phyloP scores from a whole-genome alignment of 2,797 vertebrate species.

The Halcyon chelicuti region DNA sequence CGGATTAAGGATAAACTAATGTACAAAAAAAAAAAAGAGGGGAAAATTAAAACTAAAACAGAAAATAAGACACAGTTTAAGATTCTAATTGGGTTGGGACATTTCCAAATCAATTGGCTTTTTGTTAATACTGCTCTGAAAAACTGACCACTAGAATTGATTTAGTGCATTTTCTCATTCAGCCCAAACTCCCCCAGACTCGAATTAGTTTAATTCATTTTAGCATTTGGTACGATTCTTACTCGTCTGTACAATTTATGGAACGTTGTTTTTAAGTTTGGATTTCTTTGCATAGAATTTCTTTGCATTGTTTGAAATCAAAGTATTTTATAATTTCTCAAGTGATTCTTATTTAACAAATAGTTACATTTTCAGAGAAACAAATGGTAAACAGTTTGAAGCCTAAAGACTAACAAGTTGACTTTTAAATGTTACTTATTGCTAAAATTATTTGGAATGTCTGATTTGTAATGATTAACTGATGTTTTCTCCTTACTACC shows the following conservation, averaged over 20 bases:
- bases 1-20: not conserved
- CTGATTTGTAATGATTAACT: conserved; percentile 48
- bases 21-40: not conserved
- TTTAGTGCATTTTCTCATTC: conserved; percentile 15
- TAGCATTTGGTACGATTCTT: not conserved
- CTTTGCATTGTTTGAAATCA: conserved; percentile 23
- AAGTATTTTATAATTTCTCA: conserved; percentile 31
- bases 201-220: not conserved
- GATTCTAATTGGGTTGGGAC: not conserved
- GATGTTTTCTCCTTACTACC: conserved; percentile 18
- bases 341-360: conserved; percentile 21
- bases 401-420: conserved; percentile 28
- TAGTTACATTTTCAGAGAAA: conserved; percentile 36
- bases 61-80: not conserved
- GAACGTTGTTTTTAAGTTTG: conserved; percentile 32
- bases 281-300: conserved; percentile 26
- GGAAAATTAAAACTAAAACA: not conserved
- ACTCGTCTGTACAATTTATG: not conserved
- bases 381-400: conserved; percentile 38
- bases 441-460: conserved; percentile 50
- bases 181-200: not conserved
- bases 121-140: not conserved
- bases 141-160: conserved; percentile 30
- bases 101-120: conserved; percentile 10
- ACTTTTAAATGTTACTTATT: conserved; percentile 57